phyloP scores from a whole-genome alignment of 2,888 invertebrate species.

The Diogma glabrata region DNA sequence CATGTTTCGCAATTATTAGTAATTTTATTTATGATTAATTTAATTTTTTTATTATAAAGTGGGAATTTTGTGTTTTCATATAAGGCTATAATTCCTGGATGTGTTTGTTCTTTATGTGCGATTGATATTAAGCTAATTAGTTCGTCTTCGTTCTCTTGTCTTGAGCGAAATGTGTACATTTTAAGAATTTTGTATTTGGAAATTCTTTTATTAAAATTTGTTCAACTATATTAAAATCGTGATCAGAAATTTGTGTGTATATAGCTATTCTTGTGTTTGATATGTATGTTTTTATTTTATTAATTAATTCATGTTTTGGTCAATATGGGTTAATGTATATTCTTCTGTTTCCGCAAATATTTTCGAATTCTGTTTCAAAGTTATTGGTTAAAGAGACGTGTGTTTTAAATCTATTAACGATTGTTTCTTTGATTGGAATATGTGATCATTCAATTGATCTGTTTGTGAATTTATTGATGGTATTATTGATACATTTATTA shows the following conservation, averaged over 20 bases:
- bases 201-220: not conserved
- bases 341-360: conserved; percentile 10
- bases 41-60: not conserved
- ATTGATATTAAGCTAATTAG: not conserved
- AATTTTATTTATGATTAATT: not conserved
- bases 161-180: not conserved
- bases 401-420: conserved; percentile 7
- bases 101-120: not conserved
- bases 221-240: conserved; percentile 9
- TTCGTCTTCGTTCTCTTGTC: not conserved
- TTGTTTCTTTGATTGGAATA: conserved; percentile 16
- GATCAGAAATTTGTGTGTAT: conserved; percentile 12
- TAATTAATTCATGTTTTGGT: not conserved
- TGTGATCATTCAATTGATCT: too few relatives aligned
- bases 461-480: too few relatives aligned
- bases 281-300: conserved; percentile 10
- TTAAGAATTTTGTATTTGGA: not conserved
- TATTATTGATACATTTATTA: not conserved
- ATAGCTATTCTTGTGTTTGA: conserved; percentile 6
- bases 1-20: not conserved
- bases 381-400: conserved; percentile 16
- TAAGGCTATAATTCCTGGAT: not conserved
- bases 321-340: conserved; percentile 11
- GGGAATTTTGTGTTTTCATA: not conserved
- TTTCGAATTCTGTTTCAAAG: conserved; percentile 14